phyloP scores from a whole-genome alignment of 2,797 vertebrate species.

The Uromys caudimaculatus region DNA sequence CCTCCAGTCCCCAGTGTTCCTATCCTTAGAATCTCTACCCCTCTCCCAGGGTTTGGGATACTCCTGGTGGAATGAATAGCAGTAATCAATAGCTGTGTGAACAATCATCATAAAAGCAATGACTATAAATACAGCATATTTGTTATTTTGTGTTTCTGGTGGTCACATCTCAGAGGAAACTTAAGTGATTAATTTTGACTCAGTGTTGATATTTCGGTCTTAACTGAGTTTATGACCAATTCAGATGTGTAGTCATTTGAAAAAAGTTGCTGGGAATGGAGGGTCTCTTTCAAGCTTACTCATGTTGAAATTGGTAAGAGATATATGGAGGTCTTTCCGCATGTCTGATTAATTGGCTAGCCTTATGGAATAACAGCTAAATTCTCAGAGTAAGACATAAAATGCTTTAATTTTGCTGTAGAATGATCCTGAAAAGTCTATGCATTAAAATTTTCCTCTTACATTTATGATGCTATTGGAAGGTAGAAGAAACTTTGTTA shows the following conservation, averaged over 20 bases:
- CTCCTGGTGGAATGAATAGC: background rate
- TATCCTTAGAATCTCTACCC: background rate
- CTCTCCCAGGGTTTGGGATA: background rate
- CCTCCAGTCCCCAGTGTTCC: background rate
- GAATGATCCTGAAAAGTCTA: background rate
- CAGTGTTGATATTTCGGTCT: background rate
- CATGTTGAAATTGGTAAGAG: background rate
- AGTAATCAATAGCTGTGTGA: background rate
- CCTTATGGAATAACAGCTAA: background rate
- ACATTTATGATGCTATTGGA: background rate
- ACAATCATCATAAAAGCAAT: background rate
- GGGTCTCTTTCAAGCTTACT: background rate
- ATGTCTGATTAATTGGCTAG: background rate
- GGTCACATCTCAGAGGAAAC: background rate
- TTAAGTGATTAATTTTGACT: background rate
- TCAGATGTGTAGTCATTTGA: background rate
- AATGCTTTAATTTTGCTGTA: background rate
- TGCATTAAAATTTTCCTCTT: background rate
- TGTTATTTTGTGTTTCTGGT: background rate
- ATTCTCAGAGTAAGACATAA: background rate
- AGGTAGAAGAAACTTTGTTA: background rate
- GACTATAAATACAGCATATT: background rate
- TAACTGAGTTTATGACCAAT: background rate
- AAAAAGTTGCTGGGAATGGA: background rate
- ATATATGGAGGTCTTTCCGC: background rate